Percentiles rank a stretch among this genome's conserved stretches.
Conservation (phyloP, 35 echinoderm and acorn worm species). For the Chiridota heheva region DNA sequence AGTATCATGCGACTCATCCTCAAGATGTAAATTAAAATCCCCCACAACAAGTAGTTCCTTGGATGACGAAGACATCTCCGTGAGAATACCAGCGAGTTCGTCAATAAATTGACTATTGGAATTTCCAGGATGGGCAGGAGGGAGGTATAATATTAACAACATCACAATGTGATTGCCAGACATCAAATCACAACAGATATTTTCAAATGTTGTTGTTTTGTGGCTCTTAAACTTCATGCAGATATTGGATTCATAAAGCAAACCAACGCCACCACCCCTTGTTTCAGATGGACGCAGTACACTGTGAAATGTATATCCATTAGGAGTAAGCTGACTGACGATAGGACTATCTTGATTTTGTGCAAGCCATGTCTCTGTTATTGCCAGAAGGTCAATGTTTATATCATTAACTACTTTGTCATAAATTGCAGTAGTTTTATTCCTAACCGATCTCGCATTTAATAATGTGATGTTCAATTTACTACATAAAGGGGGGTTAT, state of each 20-base stretch:
- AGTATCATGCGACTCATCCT: conserved; percentile 19
- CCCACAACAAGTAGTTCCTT: conserved; percentile 1
- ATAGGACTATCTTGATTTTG: conserved; percentile 11
- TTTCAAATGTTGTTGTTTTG: conserved; percentile 3
- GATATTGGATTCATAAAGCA: conserved; percentile 7
- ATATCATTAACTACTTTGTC: conserved; percentile 1
- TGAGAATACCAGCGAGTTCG: no score
- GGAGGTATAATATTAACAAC: conserved; percentile 17
- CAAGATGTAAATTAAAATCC: conserved; percentile 25
- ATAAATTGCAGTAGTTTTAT: conserved; percentile 18
- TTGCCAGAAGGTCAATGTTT: conserved; percentile 1
- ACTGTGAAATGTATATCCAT: conserved; percentile 15
- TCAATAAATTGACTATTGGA: conserved; percentile 2
- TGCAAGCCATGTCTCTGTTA: conserved; percentile 14
- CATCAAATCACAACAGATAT: background rate
- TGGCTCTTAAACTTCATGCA: conserved; percentile 6
- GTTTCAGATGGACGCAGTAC: background rate
- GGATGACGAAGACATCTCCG: conserved; percentile 12
- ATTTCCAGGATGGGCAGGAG: conserved; percentile 16
- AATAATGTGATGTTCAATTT: background rate
- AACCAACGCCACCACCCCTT: background rate
- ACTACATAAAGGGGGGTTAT: background rate
- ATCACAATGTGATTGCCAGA: background rate
- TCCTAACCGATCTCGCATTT: conserved; percentile 6
- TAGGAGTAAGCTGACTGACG: conserved; percentile 3